phyloP scores from a whole-genome alignment of 2,888 invertebrate genomes.

The Plutella xylostella region DNA sequence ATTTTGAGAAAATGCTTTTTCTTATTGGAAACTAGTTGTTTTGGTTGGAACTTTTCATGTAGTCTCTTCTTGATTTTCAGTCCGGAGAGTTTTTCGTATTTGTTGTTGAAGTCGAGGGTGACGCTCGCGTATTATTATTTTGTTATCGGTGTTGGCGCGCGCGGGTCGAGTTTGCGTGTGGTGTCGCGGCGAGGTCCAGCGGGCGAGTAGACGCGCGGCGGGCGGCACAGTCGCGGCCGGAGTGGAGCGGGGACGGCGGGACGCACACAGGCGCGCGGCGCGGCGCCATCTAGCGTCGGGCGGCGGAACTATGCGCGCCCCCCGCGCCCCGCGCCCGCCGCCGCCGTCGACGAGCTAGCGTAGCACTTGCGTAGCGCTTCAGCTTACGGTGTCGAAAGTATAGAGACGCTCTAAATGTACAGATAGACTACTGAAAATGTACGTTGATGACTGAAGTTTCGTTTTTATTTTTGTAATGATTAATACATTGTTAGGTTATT shows the following conservation, averaged over 20 bases:
- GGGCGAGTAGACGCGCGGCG: slow-evolving; percentile 45
- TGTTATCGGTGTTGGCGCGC: slow-evolving; percentile 5
- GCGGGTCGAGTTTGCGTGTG: slow-evolving; percentile 18
- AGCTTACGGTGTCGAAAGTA: no score
- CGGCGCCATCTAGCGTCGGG: slow-evolving; percentile 53
- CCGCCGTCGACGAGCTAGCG: slow-evolving; percentile 22
- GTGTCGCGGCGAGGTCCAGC: slow-evolving; percentile 15
- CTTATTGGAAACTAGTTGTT: slow-evolving; percentile 1
- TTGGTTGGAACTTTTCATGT: neutral
- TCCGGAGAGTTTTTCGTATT: no score
- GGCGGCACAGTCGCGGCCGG: slow-evolving; percentile 61
- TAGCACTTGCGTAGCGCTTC: no score
- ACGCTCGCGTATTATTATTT: neutral
- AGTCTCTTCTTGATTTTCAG: neutral
- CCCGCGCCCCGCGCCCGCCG: slow-evolving; percentile 20
- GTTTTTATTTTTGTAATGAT: no score
- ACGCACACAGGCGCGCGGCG: slow-evolving; percentile 43
- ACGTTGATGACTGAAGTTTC: no score
- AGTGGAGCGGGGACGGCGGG: slow-evolving; percentile 58
- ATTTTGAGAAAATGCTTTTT: neutral
- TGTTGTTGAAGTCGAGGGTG: neutral
- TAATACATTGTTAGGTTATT: no score
- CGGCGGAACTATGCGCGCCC: slow-evolving; percentile 33
- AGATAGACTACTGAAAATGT: no score
- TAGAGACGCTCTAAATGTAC: no score